Percentiles rank a stretch among this genome's conserved stretches.
phyloP scores from a whole-genome alignment of 2,888 invertebrate species.

The Junonia oenone region DNA sequence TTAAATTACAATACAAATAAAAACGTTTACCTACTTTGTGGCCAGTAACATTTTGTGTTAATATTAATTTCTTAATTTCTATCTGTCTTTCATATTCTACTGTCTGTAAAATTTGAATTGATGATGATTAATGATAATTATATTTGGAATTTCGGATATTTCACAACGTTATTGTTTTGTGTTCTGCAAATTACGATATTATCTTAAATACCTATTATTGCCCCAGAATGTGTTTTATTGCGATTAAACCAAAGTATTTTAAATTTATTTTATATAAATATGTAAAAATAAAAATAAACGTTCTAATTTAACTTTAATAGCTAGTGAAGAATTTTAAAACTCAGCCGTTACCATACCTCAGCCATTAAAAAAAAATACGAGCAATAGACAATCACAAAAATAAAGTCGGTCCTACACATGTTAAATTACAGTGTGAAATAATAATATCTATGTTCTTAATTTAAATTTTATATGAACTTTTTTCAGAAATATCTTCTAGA shows the following conservation, averaged over 20 bases:
- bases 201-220: background rate
- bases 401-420: background rate
- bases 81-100: too few species aligned
- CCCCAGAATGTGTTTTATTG: too few species aligned
- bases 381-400: background rate
- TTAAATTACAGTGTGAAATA: background rate
- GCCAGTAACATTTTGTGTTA: too few species aligned
- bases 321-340: too few species aligned
- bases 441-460: background rate
- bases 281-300: too few species aligned
- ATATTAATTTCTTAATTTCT: background rate
- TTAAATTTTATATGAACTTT: background rate
- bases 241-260: too few species aligned
- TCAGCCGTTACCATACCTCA: too few species aligned
- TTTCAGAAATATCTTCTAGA: slow-evolving; percentile 7
- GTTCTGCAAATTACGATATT: background rate
- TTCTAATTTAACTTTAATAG: too few species aligned
- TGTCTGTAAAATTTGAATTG: too few species aligned
- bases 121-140: background rate
- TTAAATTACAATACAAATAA: too few species aligned
- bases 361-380: too few species aligned
- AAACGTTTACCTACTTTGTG: too few species aligned
- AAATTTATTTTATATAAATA: background rate
- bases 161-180: background rate
- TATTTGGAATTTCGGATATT: background rate